Evolutionary conservation across 1,140 invertebrate genomes (phyloP), one percentile per base, ranked within the genome.

Genomic region (Charaxes varanes): DNA sequence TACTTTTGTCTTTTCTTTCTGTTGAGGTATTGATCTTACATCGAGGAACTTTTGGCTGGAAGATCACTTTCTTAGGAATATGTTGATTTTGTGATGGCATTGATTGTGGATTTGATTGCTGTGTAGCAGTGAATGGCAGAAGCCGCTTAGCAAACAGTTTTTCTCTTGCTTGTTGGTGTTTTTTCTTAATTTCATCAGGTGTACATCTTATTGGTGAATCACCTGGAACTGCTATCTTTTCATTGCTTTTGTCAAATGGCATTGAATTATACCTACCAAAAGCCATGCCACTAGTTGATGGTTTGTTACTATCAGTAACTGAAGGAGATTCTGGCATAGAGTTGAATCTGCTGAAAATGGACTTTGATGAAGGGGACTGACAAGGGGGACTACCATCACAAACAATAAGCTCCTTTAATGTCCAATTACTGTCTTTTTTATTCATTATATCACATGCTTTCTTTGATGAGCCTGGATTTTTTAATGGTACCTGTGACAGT

Each of bases 241-340:
- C 41, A 41, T 40, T 22, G 42, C 68, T 59, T 14, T 78, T 71
- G 10, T 65, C 56, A 44, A 65, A 61, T 18, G 83, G 83, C 83
- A 85, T 84, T 23, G 81, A 74, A 53, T 62, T 84, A 32, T 84
- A 70, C 44, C 84, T 62, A 21, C 67, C 68, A 62, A 84, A 69
- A 19, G 44, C 53, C 59, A 62, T 66, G 11, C 64, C 66, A 57
- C 66, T 79, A 12, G 66, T 69, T 7, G 77, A 77, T 8, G 65
- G 58, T 43, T 67, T 73, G 40, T 67, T 57, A 24, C 15, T 13
- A 12, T 69, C 35, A 1, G 14, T 36, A 2, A 70, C 28, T 19
- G 62, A 63, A 23, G 79, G 80, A 6, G 81, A 83, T 36, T 70
- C 77, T 2, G 83, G 83, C 83, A 85, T 85, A 4, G 83, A 82